phyloP scores from a whole-genome alignment of 2,113 vertebrate genomes.

The Strix aluco region DNA sequence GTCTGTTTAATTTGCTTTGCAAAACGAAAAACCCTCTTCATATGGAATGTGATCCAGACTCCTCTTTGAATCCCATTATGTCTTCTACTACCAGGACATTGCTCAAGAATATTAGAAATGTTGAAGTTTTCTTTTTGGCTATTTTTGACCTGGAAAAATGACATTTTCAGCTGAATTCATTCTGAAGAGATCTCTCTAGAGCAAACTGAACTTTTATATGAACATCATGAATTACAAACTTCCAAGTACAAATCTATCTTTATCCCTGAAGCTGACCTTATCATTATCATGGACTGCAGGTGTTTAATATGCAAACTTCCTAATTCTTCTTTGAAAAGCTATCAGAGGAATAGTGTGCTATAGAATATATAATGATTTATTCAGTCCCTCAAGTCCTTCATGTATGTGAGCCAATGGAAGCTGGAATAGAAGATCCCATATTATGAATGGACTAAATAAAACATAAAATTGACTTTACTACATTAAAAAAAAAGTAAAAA shows the following conservation, averaged over 20 bases:
- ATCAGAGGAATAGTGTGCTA: neutral
- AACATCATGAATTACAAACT: neutral
- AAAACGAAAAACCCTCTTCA: neutral
- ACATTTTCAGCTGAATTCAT: neutral
- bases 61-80: neutral
- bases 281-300: slow-evolving; percentile 3
- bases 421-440: neutral
- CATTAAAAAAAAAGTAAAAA: neutral
- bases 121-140: neutral
- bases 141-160: neutral
- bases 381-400: neutral
- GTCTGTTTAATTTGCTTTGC: neutral
- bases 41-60: neutral
- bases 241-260: slow-evolving; percentile 5
- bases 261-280: slow-evolving; percentile 46
- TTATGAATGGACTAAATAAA: neutral
- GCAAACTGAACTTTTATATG: neutral
- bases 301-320: slow-evolving; percentile 61
- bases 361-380: slow-evolving; percentile 53
- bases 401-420: neutral
- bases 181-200: neutral
- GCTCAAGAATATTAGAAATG: neutral
- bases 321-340: slow-evolving; percentile 56
- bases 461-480: neutral
- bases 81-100: neutral